A percentile compares a stretch with the other conserved stretches of the same genome.
Evolutionary conservation across 2,888 invertebrate species (phyloP).

Genomic region (Melinaea menophilus): DNA sequence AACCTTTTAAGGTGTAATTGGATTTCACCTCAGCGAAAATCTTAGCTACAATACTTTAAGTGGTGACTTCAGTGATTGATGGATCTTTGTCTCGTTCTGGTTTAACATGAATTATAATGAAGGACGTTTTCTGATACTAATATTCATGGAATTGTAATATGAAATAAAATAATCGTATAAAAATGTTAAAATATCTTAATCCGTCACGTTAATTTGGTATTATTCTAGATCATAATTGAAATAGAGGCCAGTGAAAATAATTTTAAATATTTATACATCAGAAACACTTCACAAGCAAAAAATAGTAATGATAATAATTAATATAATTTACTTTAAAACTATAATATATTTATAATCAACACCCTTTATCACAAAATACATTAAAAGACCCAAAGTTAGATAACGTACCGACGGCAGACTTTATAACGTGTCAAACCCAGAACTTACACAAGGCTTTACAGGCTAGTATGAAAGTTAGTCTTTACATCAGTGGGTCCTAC

Average conservation of each 20-base stretch:
- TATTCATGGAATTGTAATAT: background rate
- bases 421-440: slow-evolving; percentile 6
- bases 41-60: slow-evolving; percentile 11
- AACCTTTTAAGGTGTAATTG: slow-evolving; percentile 10
- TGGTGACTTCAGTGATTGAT: slow-evolving; percentile 15
- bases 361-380: background rate
- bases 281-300: too few species aligned
- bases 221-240: too few species aligned
- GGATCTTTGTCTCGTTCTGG: slow-evolving; percentile 7
- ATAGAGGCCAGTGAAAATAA: too few species aligned
- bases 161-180: background rate
- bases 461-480: slow-evolving; percentile 32
- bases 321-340: too few species aligned
- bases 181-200: too few species aligned
- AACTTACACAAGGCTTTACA: slow-evolving; percentile 7
- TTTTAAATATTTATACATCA: too few species aligned
- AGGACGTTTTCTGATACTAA: background rate
- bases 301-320: too few species aligned
- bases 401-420: slow-evolving; percentile 2
- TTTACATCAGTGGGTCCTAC: slow-evolving; percentile 36
- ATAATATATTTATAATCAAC: background rate
- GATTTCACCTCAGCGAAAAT: slow-evolving; percentile 13
- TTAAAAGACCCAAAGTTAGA: background rate
- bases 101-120: slow-evolving; percentile 16
- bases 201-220: too few species aligned